Base-by-base conservation (phyloP, 2,113 vertebrate genomes). In the Mirounga angustirostris region DNA sequence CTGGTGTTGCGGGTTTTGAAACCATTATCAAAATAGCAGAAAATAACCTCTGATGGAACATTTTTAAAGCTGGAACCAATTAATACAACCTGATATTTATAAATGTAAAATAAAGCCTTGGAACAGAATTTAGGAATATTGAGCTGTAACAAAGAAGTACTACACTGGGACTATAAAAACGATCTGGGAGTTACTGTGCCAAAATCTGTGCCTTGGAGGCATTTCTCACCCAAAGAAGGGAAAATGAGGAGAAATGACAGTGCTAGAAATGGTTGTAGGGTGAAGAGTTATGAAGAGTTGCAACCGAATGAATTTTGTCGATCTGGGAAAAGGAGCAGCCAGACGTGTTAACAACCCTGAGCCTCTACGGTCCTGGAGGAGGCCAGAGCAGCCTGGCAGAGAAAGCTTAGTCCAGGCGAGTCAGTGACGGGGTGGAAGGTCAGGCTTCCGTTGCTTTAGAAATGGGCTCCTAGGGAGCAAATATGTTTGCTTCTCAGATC, bases 51-150 rank as follows among this genome's bases (percentile, higher is more conserved):
- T 5, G 71, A 89, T 89, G 89, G 97, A 96, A 96, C 84, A 89
- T 96, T 98, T 96, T 94, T 69, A 96, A 96, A 98, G 95, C 98
- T 98, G 98, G 98, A 98, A 94, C 97, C 97, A 97, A 98, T 98
- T 97, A 98, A 98, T 97, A 96, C 96, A 97, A 96, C 90, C 89
- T 80, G 95, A 98, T 98, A 96, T 97, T 96, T 98, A 94, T 96
- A 97, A 95, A 97, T 95, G 95, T 96, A 89, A 96, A 98, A 97
- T 98, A 97, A 97, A 69, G 94, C 91, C 97, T 97, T 97, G 97
- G 97, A 98, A 94, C 84, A 67, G 82, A 97, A 96, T 76, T 91
- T 87, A 81, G 90, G 71, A 95, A 65, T 96, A 96, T 92, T 40
- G 79, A 91, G 95, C 97, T 79, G 28, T 94, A 93, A 96, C 97